A percentile compares a stretch with the other conserved stretches of the same genome.
phyloP scores from a whole-genome alignment of 2,113 vertebrate genomes.

The Myiozetetes cayanensis region DNA sequence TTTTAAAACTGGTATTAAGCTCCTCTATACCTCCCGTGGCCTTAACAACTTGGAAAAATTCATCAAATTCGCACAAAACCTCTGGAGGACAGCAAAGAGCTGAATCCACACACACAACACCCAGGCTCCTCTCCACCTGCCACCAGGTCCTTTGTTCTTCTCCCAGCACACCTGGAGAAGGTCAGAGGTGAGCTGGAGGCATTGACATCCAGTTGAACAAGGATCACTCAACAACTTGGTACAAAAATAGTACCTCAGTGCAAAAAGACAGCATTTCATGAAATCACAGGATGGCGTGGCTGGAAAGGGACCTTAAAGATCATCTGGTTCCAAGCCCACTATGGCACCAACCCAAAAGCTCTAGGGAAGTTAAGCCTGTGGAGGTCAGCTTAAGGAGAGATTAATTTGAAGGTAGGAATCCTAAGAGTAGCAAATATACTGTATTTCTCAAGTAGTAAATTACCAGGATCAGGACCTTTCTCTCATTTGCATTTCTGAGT shows the following conservation, averaged over 20 bases:
- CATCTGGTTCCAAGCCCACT: not conserved
- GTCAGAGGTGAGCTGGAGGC: fast-evolving
- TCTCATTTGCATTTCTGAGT: not conserved
- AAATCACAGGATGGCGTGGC: not conserved
- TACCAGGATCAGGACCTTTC: fast-evolving
- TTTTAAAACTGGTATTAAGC: not conserved
- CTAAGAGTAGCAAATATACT: fast-evolving
- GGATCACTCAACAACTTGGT: not conserved
- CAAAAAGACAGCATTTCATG: not conserved
- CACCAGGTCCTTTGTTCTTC: not conserved
- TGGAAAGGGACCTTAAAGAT: not conserved
- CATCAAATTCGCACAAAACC: not conserved
- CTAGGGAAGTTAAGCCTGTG: fast-evolving
- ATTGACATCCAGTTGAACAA: not conserved
- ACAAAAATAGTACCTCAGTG: fast-evolving
- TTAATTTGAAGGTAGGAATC: not conserved
- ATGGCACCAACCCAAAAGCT: not conserved
- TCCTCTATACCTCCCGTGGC: not conserved
- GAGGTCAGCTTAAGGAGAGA: not conserved
- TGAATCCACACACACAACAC: not conserved
- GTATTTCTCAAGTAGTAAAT: not conserved
- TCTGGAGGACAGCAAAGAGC: not conserved
- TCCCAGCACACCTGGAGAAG: not conserved
- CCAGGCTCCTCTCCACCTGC: not conserved
- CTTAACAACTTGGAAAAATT: not conserved